phyloP scores from a whole-genome alignment of 1,140 invertebrate species.

The Drosophila serrata region DNA sequence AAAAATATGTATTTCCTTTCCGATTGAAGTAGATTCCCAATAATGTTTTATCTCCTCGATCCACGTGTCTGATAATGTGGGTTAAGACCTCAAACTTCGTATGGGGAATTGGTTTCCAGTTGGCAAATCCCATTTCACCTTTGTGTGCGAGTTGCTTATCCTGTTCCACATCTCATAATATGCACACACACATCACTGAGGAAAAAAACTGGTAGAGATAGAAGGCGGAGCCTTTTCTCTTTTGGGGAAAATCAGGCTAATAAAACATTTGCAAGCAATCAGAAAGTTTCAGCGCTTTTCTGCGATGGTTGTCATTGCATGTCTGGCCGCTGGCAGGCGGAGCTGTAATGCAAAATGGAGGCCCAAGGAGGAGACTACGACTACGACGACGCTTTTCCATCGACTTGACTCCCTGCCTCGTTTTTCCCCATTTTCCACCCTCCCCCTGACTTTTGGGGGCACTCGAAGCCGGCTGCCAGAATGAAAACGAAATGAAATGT shows the following conservation, averaged over 20 bases:
- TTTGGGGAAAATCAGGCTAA: constrained; percentile 58
- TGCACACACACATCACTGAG: constrained; percentile 34
- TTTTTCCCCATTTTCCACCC: constrained; percentile 3
- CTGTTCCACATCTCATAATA: constrained; percentile 40
- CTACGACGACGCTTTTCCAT: constrained; percentile 1
- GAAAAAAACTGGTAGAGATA: not conserved
- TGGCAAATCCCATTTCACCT: constrained; percentile 47
- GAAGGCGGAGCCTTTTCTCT: not conserved
- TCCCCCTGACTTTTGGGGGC: constrained; percentile 9
- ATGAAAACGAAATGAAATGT: constrained; percentile 78
- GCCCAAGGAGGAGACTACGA: constrained; percentile 1
- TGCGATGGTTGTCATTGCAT: constrained; percentile 77
- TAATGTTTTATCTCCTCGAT: not conserved
- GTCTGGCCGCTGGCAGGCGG: constrained; percentile 56
- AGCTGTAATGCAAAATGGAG: constrained; percentile 58
- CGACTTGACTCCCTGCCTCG: not conserved
- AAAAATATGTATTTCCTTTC: not conserved
- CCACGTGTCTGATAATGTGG: not conserved
- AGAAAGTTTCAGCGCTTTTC: constrained; percentile 62
- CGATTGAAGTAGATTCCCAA: not conserved
- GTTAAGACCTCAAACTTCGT: constrained; percentile 15
- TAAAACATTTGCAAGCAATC: constrained; percentile 82
- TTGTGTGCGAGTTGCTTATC: constrained; percentile 35
- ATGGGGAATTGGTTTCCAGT: constrained; percentile 21
- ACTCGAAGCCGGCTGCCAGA: constrained; percentile 49